Conservation (phyloP, 1,140 invertebrate species). For the Chionoecetes opilio region DNA sequence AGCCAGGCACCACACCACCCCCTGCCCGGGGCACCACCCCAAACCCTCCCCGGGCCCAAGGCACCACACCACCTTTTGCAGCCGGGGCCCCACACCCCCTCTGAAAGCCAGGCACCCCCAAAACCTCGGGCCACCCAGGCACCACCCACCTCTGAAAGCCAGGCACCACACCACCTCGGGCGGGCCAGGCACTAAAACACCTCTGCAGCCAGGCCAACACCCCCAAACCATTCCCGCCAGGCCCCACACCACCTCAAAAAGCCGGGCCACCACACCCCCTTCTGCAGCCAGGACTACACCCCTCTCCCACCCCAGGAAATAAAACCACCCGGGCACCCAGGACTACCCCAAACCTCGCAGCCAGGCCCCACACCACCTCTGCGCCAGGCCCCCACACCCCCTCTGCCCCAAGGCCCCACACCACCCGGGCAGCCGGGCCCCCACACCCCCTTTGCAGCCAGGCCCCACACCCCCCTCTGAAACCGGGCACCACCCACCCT, state of each 20-base stretch:
- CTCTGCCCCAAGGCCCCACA: too few relatives aligned
- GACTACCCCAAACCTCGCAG: too few relatives aligned
- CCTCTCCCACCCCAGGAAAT: too few relatives aligned
- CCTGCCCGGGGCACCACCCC: too few relatives aligned
- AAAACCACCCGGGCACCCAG: background rate
- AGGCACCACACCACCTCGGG: too few relatives aligned
- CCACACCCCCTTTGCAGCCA: background rate
- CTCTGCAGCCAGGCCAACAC: background rate
- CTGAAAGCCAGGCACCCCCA: background rate
- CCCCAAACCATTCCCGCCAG: background rate
- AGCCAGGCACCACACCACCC: background rate
- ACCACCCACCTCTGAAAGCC: background rate
- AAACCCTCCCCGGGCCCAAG: too few relatives aligned
- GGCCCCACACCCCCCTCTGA: background rate
- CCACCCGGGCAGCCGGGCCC: too few relatives aligned
- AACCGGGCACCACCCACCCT: background rate
- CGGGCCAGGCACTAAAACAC: background rate
- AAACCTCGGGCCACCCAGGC: too few relatives aligned
- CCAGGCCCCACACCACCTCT: too few relatives aligned
- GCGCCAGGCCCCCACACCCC: too few relatives aligned
- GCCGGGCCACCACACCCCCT: background rate
- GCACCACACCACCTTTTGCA: background rate
- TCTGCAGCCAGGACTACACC: background rate
- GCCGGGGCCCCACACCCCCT: background rate
- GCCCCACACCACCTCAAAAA: background rate